A percentile compares a stretch with the other conserved stretches of the same genome.
Evolutionary conservation across 1,140 invertebrate species (phyloP).

Genomic region (Zeugodacus cucurbitae): DNA sequence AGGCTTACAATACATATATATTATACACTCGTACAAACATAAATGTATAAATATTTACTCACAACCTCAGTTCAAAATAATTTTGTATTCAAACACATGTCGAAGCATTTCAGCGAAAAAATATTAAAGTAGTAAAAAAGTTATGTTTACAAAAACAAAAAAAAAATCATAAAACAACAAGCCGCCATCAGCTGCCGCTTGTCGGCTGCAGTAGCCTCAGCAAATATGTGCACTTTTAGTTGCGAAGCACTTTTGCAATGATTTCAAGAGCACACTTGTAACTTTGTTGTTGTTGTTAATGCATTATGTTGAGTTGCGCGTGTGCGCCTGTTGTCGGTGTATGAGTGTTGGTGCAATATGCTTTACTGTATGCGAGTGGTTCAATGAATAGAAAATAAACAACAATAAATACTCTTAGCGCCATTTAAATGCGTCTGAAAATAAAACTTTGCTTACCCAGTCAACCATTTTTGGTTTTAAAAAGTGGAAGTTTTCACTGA

Average conservation of each 20-base stretch:
- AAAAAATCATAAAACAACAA: neutral
- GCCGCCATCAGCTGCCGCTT: neutral
- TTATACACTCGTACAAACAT: neutral
- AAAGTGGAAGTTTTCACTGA: too few species aligned
- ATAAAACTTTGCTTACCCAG: neutral
- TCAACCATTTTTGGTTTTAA: neutral
- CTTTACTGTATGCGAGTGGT: neutral
- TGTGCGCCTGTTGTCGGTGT: neutral
- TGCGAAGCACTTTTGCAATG: conserved; percentile 1
- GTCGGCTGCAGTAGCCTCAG: neutral
- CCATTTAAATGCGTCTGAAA: neutral
- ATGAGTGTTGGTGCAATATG: neutral
- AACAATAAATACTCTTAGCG: neutral
- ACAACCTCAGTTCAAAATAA: neutral
- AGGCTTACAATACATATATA: neutral
- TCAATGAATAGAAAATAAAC: neutral
- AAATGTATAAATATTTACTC: neutral
- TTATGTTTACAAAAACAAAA: neutral
- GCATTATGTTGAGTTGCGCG: neutral
- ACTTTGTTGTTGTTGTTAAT: conserved; percentile 11
- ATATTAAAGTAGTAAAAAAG: too few species aligned
- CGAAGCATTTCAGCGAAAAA: neutral
- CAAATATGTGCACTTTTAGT: neutral
- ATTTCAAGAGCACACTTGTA: conserved; percentile 1
- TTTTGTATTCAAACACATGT: neutral